These are phyloP conservation scores for Pentalonia nigronervosa DNA, from an alignment of 1,140 invertebrate genomes.

Conservation along the genomic window DNA sequence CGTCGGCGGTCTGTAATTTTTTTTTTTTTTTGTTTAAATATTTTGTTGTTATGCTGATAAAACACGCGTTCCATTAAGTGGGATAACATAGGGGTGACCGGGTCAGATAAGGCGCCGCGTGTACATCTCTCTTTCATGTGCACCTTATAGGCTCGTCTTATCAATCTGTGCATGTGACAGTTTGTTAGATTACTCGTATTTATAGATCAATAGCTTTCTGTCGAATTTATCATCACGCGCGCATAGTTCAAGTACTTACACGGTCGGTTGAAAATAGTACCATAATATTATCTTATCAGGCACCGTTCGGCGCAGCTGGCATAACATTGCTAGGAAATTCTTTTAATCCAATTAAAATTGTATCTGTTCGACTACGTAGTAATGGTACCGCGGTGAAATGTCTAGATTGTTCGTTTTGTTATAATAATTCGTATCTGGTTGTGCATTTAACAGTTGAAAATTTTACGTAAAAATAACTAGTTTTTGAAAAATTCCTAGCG, in stretches of 20 bases:
- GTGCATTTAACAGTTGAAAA: not conserved
- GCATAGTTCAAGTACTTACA: slow-evolving; percentile 41
- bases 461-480: not conserved
- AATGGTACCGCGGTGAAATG: not conserved
- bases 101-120: slow-evolving; percentile 19
- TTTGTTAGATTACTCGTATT: slow-evolving; percentile 28
- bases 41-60: slow-evolving; percentile 32
- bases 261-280: slow-evolving; percentile 33
- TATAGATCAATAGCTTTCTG: slow-evolving; percentile 29
- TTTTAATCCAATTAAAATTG: not conserved
- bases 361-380: not conserved
- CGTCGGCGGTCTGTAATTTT: not conserved
- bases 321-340: slow-evolving; percentile 15
- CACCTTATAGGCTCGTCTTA: not conserved
- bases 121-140: slow-evolving; percentile 22
- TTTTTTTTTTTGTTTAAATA: not conserved
- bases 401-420: not conserved
- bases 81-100: not conserved
- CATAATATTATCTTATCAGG: not conserved
- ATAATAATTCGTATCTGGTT: not conserved
- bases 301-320: not conserved
- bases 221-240: not conserved
- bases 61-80: slow-evolving; percentile 4
- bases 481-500: not conserved
- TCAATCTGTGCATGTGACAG: slow-evolving; percentile 40